Base-by-base conservation (phyloP, 2,888 invertebrate genomes). In the Penaeus monodon region DNA sequence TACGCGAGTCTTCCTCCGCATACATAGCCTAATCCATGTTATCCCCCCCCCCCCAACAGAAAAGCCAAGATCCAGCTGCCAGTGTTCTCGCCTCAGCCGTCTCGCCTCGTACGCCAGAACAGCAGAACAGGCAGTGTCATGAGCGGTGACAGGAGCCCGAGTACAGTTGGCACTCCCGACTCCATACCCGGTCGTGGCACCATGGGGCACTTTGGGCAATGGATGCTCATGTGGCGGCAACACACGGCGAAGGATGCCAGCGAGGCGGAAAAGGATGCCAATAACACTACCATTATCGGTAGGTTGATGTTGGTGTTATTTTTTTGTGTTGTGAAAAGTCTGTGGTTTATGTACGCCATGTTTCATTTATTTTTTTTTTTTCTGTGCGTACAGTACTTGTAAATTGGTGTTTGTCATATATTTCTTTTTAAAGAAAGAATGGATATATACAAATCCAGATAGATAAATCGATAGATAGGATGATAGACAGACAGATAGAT, bases 201-300 rank as follows among this genome's bases (percentile, higher is more conserved):
- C 74, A 74, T 88, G 29, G 83, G 86, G 22, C 88, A 88, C 76
- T 88, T 86, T 44, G 88, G 88, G 6, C 85, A 85, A 86, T 88
- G 88, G 88, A 78, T 85, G 77, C 79, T 85, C 27, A 86, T 88
- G 88, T 88, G 88, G 88, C 68, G 80, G 22, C 77, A 86, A 29
- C 85, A 83, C 64, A 57, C 83, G 0, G 29, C 82, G 24, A 77
- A 73, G 66, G 81, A 81, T 14, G 80, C 65, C 38, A n/a, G 8
- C 24, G 66, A 80, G 1, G 0, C 49, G n/a, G 80, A 80, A 8
- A 66, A 20, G 66, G 80, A 33, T 17, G 57, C 22, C 1, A 29
- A 80, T 24, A 57, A 14, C 22, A 29, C 33, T 6, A 57, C 70
- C 0, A 80, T 80, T n/a, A 80, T 80, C 22, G 80, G 80, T 80